These are phyloP conservation scores for Peromyscus leucopus DNA, from an alignment of 2,113 vertebrate species.

Conservation along the genomic window DNA sequence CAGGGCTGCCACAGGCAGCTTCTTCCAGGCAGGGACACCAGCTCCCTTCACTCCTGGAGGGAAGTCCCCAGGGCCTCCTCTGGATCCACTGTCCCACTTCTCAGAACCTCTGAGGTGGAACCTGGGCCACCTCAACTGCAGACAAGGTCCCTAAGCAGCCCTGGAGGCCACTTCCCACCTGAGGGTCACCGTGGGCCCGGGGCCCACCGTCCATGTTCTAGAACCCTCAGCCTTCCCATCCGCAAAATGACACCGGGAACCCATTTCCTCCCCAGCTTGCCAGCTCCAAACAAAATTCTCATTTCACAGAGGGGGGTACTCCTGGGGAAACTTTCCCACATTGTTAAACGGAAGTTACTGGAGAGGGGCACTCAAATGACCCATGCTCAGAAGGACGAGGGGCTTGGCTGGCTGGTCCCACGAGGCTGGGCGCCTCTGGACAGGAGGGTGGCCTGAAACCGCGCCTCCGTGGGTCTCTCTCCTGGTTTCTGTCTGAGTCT, in stretches of 20 bases:
- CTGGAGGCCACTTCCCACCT: neutral
- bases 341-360: slow-evolving; percentile 47
- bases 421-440: neutral
- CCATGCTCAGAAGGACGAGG: neutral
- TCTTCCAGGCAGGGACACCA: slow-evolving; percentile 48
- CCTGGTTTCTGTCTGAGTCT: neutral
- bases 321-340: slow-evolving; percentile 56
- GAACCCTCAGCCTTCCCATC: slow-evolving; percentile 44
- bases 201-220: neutral
- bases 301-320: neutral
- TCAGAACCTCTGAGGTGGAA: neutral
- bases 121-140: neutral
- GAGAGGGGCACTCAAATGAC: neutral
- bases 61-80: neutral
- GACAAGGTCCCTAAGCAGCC: neutral
- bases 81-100: neutral
- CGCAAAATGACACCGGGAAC: neutral
- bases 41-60: neutral
- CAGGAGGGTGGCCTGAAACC: neutral
- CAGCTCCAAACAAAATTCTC: neutral
- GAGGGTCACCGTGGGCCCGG: neutral
- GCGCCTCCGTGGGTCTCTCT: neutral
- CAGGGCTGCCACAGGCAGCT: neutral
- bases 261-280: slow-evolving; percentile 6
- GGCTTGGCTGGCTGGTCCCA: neutral